Evolutionary conservation across 53 echinoderm and acorn worm species (phyloP).

Genomic region (Antedon mediterranea): DNA sequence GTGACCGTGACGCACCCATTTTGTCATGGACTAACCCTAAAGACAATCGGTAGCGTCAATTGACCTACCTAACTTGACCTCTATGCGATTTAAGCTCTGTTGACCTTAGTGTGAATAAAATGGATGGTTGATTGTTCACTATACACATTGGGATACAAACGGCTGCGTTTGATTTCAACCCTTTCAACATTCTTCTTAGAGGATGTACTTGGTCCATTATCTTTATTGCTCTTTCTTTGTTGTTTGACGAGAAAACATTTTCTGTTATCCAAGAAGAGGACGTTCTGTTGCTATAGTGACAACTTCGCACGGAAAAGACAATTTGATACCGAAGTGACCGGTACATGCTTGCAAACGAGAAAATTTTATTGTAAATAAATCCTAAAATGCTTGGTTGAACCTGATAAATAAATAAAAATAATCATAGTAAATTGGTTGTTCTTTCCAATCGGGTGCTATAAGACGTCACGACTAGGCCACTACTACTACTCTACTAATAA

Average conservation of each 20-base stretch:
- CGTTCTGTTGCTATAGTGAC: neutral
- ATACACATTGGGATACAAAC: constrained; percentile 18
- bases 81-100: neutral
- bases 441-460: no score
- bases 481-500: no score
- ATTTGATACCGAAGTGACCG: no score
- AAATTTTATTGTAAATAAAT: no score
- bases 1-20: no score
- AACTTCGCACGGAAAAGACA: neutral
- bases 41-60: no score
- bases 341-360: no score
- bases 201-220: neutral
- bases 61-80: constrained; percentile 18
- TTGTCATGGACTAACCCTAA: no score
- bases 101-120: constrained; percentile 16
- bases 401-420: no score
- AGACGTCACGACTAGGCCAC: no score
- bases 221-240: neutral
- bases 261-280: neutral
- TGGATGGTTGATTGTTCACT: constrained; percentile 5
- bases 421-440: no score
- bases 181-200: neutral
- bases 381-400: no score
- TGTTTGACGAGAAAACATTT: neutral
- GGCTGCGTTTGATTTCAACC: neutral